Percentiles rank a stretch among this genome's conserved stretches.
Conservation (phyloP, 2,797 vertebrate species). For the Dromococcyx pavoninus region DNA sequence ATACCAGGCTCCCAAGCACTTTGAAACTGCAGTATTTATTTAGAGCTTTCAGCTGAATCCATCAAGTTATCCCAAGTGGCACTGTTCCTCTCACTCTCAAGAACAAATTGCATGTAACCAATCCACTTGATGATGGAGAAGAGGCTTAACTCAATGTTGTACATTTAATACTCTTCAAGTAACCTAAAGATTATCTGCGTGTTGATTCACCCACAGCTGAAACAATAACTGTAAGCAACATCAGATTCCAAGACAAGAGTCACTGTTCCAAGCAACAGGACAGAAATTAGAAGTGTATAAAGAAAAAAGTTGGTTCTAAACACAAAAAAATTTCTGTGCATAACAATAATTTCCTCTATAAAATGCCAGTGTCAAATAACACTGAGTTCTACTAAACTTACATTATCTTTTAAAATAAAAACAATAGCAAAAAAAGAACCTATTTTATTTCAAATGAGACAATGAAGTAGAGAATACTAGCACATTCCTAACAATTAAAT, state of each 20-base stretch:
- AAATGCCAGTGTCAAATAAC: not conserved
- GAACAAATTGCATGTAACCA: slow-evolving; percentile 36
- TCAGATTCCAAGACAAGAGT: not conserved
- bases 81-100: not conserved
- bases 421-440: not conserved
- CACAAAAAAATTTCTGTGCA: not conserved
- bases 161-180: slow-evolving; percentile 31
- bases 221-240: slow-evolving; percentile 30
- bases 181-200: not conserved
- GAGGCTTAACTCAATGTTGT: slow-evolving; percentile 19
- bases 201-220: slow-evolving; percentile 41
- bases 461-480: not conserved
- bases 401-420: not conserved
- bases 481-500: slow-evolving; percentile 1
- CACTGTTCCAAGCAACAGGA: not conserved
- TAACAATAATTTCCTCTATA: not conserved
- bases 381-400: not conserved
- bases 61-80: not conserved
- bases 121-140: slow-evolving; percentile 55
- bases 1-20: not conserved
- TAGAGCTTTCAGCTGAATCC: slow-evolving; percentile 16
- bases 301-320: not conserved
- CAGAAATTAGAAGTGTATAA: not conserved
- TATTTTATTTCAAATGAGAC: not conserved
- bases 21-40: not conserved